Evolutionary conservation across 2,888 invertebrate species (phyloP), one percentile per base, ranked within the genome.

Genomic region (Eupithecia inturbata): DNA sequence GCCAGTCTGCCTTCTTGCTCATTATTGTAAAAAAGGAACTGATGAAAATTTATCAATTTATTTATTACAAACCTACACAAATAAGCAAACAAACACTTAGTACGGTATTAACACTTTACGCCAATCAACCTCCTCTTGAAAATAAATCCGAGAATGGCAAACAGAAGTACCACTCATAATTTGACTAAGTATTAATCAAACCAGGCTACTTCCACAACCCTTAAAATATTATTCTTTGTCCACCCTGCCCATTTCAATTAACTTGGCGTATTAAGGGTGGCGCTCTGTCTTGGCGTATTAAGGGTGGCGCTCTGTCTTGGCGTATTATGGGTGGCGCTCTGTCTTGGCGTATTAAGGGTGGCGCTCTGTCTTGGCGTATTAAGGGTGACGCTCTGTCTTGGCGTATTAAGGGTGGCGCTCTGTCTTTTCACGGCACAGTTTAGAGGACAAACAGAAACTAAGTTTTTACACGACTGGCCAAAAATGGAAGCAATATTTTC

Each of bases 211-310:
- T 73, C 73, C 66, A 62, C 73, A 76, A 73, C 68, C 76, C 71
- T 71, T 76, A 63, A 71, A 73, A 73, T 76, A 73, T 76, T 76
- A 73, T 76, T 76, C 68, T 76, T 67, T 70, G 71, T 71, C 70
- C 68, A 63, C 76, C 71, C 75, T 77, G 78, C 78, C 80, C 76
- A 78, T 81, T 79, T 78, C 76, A 79, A 78, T 79, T 81, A 79
- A 67, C 77, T 72, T 60, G 72, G 70, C 75, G 78, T 78, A 80
- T 80, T 75, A 79, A 45, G 78, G 79, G 77, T 69, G 72, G 68
- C 68, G 66, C 26, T n/a, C n/a, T n/a, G n/a, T n/a, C n/a, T n/a
- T n/a, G 72, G 70, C 75, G 78, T 78, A 80, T 80, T 75, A 79
- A 45, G 78, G 79, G 77, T 69, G 72, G 68, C 68, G n/a, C n/a